Evolutionary conservation across 2,888 invertebrate species (phyloP).

Genomic region (Chirona hameri): DNA sequence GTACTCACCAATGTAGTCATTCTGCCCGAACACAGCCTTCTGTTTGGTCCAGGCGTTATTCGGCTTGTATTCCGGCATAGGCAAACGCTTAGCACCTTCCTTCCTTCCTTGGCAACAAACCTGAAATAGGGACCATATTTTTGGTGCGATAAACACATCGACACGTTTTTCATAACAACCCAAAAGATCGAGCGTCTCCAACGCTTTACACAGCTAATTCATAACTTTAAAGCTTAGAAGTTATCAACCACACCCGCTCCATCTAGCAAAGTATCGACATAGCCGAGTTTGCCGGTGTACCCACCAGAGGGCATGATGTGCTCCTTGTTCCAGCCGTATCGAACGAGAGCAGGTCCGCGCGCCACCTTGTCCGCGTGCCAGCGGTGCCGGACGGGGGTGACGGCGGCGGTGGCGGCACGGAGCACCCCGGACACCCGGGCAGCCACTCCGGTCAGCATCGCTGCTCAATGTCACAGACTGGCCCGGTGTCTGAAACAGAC

Average conservation of each 20-base stretch:
- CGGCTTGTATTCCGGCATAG: constrained; percentile 66
- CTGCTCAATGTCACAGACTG: no score
- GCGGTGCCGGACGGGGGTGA: constrained; percentile 51
- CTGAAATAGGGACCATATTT: constrained; percentile 46
- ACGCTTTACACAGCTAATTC: no score
- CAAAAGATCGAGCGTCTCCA: no score
- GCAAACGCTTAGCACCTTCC: constrained; percentile 51
- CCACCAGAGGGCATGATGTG: constrained; percentile 52
- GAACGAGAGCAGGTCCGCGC: constrained; percentile 58
- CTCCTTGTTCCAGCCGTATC: constrained; percentile 66
- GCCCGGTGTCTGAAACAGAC: background rate
- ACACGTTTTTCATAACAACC: no score
- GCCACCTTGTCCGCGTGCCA: constrained; percentile 60
- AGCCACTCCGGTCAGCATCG: background rate
- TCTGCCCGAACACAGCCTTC: constrained; percentile 84
- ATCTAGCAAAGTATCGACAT: no score
- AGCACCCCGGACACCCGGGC: background rate
- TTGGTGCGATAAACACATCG: background rate
- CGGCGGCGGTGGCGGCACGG: background rate
- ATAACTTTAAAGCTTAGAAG: no score
- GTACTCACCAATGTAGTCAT: constrained; percentile 78
- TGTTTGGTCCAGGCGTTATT: constrained; percentile 70
- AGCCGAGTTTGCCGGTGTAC: background rate
- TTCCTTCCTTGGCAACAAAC: constrained; percentile 63
- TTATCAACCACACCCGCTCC: no score